Evolutionary conservation across 2,113 vertebrate species (phyloP).

Genomic region (Gallinago media): DNA sequence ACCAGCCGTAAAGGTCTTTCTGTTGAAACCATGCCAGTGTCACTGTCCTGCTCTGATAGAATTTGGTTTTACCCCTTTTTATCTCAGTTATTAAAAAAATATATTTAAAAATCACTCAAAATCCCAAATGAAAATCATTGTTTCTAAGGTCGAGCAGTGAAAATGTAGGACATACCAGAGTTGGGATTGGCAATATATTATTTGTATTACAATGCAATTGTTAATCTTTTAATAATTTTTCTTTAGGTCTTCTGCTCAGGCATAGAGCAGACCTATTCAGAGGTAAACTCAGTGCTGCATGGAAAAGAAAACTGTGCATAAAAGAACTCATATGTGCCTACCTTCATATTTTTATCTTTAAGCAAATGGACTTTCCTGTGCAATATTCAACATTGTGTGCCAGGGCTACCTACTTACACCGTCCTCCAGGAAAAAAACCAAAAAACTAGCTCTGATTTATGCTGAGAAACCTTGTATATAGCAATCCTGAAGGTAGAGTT

Average conservation of each 20-base stretch:
- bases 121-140: background rate
- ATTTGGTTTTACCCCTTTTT: background rate
- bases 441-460: rapidly evolving
- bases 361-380: background rate
- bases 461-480: background rate
- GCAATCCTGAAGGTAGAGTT: rapidly evolving
- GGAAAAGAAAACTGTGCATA: background rate
- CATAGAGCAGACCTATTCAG: background rate
- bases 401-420: background rate
- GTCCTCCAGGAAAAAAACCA: rapidly evolving
- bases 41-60: background rate
- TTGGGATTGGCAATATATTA: background rate
- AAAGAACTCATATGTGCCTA: background rate
- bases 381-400: background rate
- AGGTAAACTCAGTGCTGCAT: background rate
- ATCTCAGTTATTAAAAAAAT: background rate
- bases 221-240: background rate
- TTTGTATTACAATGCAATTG: background rate
- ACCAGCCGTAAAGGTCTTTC: background rate
- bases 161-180: background rate
- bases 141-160: background rate
- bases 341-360: background rate
- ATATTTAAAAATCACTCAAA: no score
- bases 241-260: background rate
- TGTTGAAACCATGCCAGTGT: background rate